A percentile compares a stretch with the other conserved stretches of the same genome.
These are phyloP conservation scores for Lates calcarifer DNA, from an alignment of 2,113 vertebrate genomes.

Conservation along the genomic window DNA sequence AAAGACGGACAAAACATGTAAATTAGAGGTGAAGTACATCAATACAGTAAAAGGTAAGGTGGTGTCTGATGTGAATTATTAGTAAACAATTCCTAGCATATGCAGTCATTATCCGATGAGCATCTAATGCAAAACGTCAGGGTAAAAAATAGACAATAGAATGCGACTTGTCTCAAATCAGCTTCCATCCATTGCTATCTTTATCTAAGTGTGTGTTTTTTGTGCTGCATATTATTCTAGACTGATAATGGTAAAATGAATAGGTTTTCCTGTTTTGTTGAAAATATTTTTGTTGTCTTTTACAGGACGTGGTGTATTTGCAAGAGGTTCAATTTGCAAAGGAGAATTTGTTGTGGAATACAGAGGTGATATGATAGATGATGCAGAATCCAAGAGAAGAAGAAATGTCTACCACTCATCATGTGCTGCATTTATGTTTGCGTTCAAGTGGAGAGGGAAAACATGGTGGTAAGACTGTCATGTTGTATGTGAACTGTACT, in stretches of 20 bases:
- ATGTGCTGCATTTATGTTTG: slow-evolving; percentile 58
- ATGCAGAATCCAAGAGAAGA: slow-evolving; percentile 7
- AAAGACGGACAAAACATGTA: slow-evolving; percentile 50
- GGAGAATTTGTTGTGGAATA: slow-evolving; percentile 55
- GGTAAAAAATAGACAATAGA: background rate
- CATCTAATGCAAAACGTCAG: background rate
- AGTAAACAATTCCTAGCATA: background rate
- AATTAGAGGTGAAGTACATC: slow-evolving; percentile 50
- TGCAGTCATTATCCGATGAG: background rate
- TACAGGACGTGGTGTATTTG: slow-evolving; percentile 48
- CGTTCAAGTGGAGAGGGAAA: slow-evolving; percentile 54
- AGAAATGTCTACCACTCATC: slow-evolving; percentile 20
- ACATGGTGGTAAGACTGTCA: slow-evolving; percentile 55
- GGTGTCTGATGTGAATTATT: background rate
- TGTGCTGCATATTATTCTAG: background rate
- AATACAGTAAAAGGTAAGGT: slow-evolving; percentile 50
- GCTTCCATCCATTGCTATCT: background rate
- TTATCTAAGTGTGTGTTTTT: background rate
- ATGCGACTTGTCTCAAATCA: background rate
- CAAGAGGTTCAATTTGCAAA: no score
- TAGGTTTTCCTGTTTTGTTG: background rate
- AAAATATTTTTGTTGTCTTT: background rate
- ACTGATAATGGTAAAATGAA: background rate
- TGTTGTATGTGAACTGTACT: no score
- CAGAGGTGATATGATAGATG: background rate